Evolutionary conservation across 2,888 invertebrate species (phyloP).

Genomic region (Byasa hedistus): DNA sequence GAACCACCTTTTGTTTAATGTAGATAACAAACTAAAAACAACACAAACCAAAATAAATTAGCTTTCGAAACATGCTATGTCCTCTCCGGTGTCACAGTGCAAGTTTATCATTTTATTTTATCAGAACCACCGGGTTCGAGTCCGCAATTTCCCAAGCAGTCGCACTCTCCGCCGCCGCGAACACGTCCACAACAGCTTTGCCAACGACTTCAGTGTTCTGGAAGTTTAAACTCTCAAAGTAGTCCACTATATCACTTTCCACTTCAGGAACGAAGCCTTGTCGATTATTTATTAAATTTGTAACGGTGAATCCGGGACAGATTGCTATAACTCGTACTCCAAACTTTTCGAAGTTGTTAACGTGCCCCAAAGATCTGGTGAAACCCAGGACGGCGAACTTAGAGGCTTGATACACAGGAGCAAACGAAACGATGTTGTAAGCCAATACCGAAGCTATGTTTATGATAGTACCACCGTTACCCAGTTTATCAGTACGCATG

Average conservation of each 20-base stretch:
- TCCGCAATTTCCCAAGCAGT: conserved; percentile 73
- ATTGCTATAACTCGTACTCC: conserved; percentile 61
- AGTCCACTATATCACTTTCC: conserved; percentile 37
- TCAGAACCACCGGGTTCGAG: neutral
- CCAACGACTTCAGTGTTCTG: conserved; percentile 53
- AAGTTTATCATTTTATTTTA: no score
- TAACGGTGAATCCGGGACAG: conserved; percentile 68
- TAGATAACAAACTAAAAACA: no score
- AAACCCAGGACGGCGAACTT: conserved; percentile 76
- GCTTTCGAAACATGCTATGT: no score
- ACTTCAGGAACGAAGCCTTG: conserved; percentile 35
- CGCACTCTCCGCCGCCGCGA: conserved; percentile 66
- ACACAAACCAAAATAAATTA: no score
- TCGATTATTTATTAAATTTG: conserved; percentile 27
- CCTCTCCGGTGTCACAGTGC: no score
- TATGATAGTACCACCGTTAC: conserved; percentile 80
- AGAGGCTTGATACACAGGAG: conserved; percentile 78
- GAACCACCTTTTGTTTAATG: no score
- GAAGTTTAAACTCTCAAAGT: conserved; percentile 42
- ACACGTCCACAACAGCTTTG: conserved; percentile 50
- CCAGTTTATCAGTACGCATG: conserved; percentile 75
- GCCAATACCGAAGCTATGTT: conserved; percentile 81
- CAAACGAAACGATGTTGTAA: conserved; percentile 60
- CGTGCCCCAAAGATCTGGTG: conserved; percentile 60
- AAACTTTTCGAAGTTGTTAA: conserved; percentile 54